Evolutionary conservation across 2,888 invertebrate genomes (phyloP).

Genomic region (Athalia rosae): DNA sequence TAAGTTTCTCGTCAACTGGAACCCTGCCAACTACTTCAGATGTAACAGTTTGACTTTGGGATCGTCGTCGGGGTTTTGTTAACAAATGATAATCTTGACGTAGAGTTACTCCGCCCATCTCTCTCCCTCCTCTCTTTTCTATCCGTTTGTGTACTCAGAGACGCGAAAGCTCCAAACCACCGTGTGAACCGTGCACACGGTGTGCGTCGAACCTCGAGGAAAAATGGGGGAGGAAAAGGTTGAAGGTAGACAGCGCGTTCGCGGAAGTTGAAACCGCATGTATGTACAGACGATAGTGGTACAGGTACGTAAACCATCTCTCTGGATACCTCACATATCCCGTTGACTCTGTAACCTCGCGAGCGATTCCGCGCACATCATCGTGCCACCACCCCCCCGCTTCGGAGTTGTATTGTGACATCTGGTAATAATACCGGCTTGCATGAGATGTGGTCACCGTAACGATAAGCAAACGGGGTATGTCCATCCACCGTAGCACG

Average conservation of each 20-base stretch:
- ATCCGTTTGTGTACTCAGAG: too few species aligned
- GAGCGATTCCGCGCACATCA: too few species aligned
- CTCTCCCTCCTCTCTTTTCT: conserved; percentile 10
- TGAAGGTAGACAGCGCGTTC: too few species aligned
- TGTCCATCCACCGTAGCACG: conserved; percentile 9
- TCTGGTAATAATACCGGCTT: conserved; percentile 36
- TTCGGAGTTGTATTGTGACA: conserved; percentile 13
- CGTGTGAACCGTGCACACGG: not conserved
- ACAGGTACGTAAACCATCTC: too few species aligned
- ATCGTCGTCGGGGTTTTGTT: conserved; percentile 25
- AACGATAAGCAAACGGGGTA: conserved; percentile 30
- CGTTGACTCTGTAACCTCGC: too few species aligned
- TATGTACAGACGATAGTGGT: too few species aligned
- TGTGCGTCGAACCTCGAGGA: not conserved
- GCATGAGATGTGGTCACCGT: conserved; percentile 38
- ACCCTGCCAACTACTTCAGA: conserved; percentile 34
- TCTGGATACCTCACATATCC: too few species aligned
- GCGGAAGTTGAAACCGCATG: too few species aligned
- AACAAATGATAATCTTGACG: conserved; percentile 43
- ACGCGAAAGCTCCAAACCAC: conserved; percentile 28
- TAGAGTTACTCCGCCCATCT: conserved; percentile 14
- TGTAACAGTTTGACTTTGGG: conserved; percentile 33
- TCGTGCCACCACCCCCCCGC: too few species aligned
- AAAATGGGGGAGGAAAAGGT: too few species aligned
- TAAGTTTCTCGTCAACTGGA: conserved; percentile 37